Evolutionary conservation across 2,888 invertebrate species (phyloP), one percentile per base, ranked within the genome.

Genomic region (Eilema caniola): DNA sequence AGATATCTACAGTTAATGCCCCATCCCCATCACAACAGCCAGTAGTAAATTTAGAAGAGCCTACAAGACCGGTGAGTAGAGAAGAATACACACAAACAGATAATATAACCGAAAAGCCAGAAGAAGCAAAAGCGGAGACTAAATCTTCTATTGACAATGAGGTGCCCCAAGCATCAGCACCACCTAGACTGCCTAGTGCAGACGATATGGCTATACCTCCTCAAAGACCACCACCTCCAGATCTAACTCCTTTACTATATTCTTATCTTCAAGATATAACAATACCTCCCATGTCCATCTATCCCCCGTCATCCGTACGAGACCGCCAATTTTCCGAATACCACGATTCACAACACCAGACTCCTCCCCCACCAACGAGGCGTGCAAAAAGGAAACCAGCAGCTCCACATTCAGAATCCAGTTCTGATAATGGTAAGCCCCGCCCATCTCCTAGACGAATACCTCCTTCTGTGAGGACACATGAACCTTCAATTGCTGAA

Each of bases 401-500:
- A 12, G 86, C 92, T 33, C 90, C 90, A 25, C 92, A 91, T 73
- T 92, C 92, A n/a, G 95, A 95, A 77, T 94, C 96, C 14, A 95
- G 96, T 82, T 94, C 96, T 0, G 94, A 96, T 12, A 96, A 96
- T 28, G 93, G 91, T 14, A 91, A 92, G 59, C 91, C 94, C n/a
- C 91, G 94, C 23, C 92, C 93, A 0, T 92, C 93, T 0, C 88
- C 93, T 8, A 83, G 95, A 73, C 89, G 94, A 78, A 81, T 93
- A 87, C 85, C 94, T 23, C 84, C 92, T 1, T 89, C 92, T 8
- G 84, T 88, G 28, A 93, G 94, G 82, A 83, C 93, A 1, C 96
- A 96, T 16, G 97, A 97, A 81, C 97, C 96, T 1, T 96, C 97
- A 3, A 96, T 98, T 75, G 92, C 96, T 0, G 97, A 97, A 83